These are phyloP conservation scores for Scatophagus argus DNA, from an alignment of 2,113 vertebrate species.

Conservation along the genomic window DNA sequence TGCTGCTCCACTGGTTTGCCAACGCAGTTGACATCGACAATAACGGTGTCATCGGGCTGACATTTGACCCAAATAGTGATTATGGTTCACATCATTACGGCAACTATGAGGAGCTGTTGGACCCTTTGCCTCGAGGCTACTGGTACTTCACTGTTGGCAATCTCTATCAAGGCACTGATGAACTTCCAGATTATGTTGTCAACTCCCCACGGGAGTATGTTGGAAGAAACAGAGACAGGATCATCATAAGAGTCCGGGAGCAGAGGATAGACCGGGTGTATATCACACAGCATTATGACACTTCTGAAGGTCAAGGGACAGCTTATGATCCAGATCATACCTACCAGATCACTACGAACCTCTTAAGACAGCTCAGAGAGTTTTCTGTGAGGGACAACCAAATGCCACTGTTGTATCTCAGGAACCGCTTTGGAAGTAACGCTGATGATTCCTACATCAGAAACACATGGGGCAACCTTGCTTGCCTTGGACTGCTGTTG, in stretches of 20 bases:
- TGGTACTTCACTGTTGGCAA: constrained; percentile 71
- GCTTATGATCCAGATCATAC: constrained; percentile 66
- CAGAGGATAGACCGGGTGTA: constrained; percentile 59
- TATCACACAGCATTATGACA: constrained; percentile 76
- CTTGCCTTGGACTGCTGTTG: constrained; percentile 67
- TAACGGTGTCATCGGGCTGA: constrained; percentile 46
- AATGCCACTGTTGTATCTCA: constrained; percentile 34
- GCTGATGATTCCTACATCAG: constrained; percentile 31
- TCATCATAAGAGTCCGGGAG: constrained; percentile 62
- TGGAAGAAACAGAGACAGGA: constrained; percentile 66
- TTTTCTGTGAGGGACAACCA: constrained; percentile 46
- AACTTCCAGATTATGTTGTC: constrained; percentile 61
- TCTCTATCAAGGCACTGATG: constrained; percentile 7
- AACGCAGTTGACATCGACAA: constrained; percentile 45
- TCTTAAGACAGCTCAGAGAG: constrained; percentile 58
- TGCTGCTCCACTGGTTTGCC: constrained; percentile 78
- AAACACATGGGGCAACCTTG: constrained; percentile 55
- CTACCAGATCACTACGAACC: constrained; percentile 56
- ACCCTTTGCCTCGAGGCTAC: constrained; percentile 11
- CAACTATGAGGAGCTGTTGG: constrained; percentile 59
- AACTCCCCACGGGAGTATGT: background rate
- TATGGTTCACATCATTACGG: constrained; percentile 71
- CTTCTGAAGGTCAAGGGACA: constrained; percentile 32
- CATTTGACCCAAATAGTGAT: constrained; percentile 57
- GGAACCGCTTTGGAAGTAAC: constrained; percentile 39